A percentile compares a stretch with the other conserved stretches of the same genome.
Conservation (phyloP, 2,888 invertebrate species). For the Plagiodera versicolora region DNA sequence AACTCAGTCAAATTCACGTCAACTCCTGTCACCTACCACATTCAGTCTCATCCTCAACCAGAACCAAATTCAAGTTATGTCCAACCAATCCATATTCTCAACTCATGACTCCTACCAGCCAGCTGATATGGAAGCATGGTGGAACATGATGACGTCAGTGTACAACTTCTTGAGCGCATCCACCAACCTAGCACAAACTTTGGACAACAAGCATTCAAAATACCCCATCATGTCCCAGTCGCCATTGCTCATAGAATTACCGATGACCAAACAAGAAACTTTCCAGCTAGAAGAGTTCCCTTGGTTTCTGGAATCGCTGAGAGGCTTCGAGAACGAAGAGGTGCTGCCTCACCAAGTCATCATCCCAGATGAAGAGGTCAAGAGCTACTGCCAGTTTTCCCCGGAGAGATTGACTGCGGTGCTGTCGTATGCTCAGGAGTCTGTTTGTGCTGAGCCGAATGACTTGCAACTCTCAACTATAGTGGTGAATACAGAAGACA, state of each 20-base stretch:
- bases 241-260: neutral
- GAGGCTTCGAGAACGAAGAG: neutral
- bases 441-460: neutral
- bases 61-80: slow-evolving; percentile 21
- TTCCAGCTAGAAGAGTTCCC: slow-evolving; percentile 10
- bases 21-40: neutral
- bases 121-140: slow-evolving; percentile 18
- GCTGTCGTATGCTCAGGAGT: neutral
- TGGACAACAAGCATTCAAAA: slow-evolving; percentile 15
- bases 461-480: neutral
- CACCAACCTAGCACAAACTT: slow-evolving; percentile 16
- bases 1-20: neutral
- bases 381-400: neutral
- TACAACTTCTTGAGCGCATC: slow-evolving; percentile 24
- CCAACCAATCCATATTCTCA: slow-evolving; percentile 2
- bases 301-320: slow-evolving; percentile 7
- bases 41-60: neutral
- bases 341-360: neutral
- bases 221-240: neutral
- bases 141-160: slow-evolving; percentile 20
- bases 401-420: neutral
- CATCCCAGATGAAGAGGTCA: neutral
- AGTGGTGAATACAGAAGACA: neutral
- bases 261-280: neutral
- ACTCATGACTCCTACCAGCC: neutral